These are phyloP conservation scores for Pipistrellus nathusii DNA, from an alignment of 2,797 vertebrate genomes.

Conservation along the genomic window DNA sequence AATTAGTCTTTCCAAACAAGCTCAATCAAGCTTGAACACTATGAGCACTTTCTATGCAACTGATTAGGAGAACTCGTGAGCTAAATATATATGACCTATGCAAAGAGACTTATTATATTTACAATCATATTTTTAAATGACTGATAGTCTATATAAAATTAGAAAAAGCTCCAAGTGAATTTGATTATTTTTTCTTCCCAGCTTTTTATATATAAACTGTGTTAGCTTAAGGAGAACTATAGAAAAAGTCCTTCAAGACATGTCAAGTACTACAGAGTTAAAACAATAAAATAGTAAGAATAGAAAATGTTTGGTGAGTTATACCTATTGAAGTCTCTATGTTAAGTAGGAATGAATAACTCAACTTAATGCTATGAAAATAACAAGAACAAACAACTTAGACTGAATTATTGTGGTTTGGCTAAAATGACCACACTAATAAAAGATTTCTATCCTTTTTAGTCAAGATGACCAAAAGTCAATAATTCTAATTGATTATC, in stretches of 20 bases:
- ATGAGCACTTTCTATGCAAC: slow-evolving; percentile 14
- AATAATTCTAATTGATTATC: slow-evolving; percentile 29
- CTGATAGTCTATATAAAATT: neutral
- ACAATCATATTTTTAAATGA: slow-evolving; percentile 32
- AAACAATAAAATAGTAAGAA: neutral
- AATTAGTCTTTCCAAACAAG: slow-evolving; percentile 61
- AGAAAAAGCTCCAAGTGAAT: neutral
- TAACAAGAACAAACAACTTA: neutral
- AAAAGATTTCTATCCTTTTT: neutral
- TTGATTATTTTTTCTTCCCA: neutral
- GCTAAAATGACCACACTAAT: neutral
- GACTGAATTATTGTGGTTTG: neutral
- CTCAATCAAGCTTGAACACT: slow-evolving; percentile 29
- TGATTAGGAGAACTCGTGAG: slow-evolving; percentile 9
- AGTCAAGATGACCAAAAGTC: slow-evolving; percentile 26
- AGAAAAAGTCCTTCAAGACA: neutral
- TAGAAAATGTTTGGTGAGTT: neutral
- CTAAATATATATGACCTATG: neutral
- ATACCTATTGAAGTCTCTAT: neutral
- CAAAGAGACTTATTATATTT: slow-evolving; percentile 41
- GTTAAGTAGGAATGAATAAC: neutral
- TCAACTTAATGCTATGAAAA: neutral
- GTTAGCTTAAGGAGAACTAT: neutral
- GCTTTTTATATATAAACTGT: neutral
- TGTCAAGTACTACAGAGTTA: neutral